A percentile compares a stretch with the other conserved stretches of the same genome.
Conservation (phyloP, 2,888 invertebrate species). For the Embidobia sp. region DNA sequence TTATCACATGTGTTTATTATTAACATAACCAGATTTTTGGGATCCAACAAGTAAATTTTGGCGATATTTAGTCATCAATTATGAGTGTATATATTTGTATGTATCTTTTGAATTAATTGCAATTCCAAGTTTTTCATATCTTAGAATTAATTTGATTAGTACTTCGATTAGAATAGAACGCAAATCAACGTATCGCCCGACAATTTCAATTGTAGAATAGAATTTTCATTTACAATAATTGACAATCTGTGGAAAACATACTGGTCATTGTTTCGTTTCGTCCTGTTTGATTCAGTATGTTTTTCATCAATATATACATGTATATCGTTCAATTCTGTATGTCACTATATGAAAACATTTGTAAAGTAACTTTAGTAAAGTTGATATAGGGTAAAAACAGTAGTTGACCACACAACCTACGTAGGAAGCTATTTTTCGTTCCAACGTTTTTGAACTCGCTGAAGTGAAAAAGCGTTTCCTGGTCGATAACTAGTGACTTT, state of each 20-base stretch:
- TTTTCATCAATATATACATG: constrained; percentile 11
- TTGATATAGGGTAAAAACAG: constrained; percentile 5
- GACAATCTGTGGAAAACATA: constrained; percentile 30
- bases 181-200: constrained; percentile 61
- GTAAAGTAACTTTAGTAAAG: too few relatives aligned
- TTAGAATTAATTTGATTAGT: constrained; percentile 59
- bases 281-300: constrained; percentile 3
- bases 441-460: too few relatives aligned
- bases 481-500: constrained; percentile 21
- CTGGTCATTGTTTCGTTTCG: neutral
- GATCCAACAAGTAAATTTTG: constrained; percentile 57
- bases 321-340: constrained; percentile 3
- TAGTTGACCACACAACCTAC: constrained; percentile 12
- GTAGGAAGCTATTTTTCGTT: too few relatives aligned
- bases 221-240: constrained; percentile 46
- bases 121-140: constrained; percentile 54
- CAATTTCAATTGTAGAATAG: constrained; percentile 68
- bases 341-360: neutral
- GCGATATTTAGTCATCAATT: constrained; percentile 59
- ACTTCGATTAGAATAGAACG: constrained; percentile 68
- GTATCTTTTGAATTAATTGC: constrained; percentile 55
- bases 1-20: constrained; percentile 60
- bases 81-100: constrained; percentile 61
- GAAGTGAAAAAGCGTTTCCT: too few relatives aligned
- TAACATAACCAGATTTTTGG: constrained; percentile 50